A percentile compares a stretch with the other conserved stretches of the same genome.
phyloP scores from a whole-genome alignment of 2,113 vertebrate genomes.

The Charadrius vociferus region DNA sequence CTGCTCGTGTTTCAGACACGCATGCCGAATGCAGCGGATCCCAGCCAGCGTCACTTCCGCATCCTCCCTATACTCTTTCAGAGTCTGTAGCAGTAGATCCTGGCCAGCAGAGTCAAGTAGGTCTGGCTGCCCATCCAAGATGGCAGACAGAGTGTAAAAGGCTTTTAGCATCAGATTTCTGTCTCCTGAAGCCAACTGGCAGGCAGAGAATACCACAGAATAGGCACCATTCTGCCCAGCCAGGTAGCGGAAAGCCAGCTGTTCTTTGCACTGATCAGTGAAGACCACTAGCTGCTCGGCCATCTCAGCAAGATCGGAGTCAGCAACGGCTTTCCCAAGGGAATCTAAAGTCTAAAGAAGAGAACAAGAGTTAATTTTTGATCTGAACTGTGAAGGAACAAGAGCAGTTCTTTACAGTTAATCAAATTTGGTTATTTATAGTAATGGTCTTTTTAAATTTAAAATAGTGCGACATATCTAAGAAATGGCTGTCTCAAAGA shows the following conservation, averaged over 20 bases:
- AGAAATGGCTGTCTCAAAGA: rapidly evolving
- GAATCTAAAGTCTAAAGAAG: constrained; percentile 79
- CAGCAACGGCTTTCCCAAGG: constrained; percentile 69
- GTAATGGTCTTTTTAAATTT: background rate
- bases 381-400: rapidly evolving
- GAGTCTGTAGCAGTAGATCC: constrained; percentile 74
- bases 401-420: background rate
- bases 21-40: constrained; percentile 77
- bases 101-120: constrained; percentile 83
- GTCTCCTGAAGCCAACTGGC: constrained; percentile 66
- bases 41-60: constrained; percentile 54
- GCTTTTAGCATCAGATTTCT: constrained; percentile 55
- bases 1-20: constrained; percentile 91
- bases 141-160: constrained; percentile 73
- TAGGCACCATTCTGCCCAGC: constrained; percentile 90
- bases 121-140: constrained; percentile 92
- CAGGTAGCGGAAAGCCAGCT: constrained; percentile 84
- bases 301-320: background rate
- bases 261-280: constrained; percentile 80
- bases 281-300: constrained; percentile 70
- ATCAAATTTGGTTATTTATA: background rate
- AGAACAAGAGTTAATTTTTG: background rate
- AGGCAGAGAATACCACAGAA: constrained; percentile 81
- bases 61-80: constrained; percentile 51
- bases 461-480: rapidly evolving